Conservation (phyloP, 1,140 invertebrate genomes). For the Diorhabda elongata region DNA sequence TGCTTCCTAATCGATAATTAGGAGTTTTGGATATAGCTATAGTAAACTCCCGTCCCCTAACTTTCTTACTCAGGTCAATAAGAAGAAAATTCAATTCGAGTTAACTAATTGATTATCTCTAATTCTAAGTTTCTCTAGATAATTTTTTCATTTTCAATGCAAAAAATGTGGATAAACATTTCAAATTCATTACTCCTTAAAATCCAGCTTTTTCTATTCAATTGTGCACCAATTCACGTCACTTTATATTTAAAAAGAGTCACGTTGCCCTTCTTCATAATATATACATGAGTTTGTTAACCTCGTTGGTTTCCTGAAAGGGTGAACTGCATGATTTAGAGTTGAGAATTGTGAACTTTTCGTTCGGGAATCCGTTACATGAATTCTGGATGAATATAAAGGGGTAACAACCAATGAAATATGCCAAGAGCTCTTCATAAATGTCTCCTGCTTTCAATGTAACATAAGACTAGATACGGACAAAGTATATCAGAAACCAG, state of each 20-base stretch:
- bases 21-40: too few relatives aligned
- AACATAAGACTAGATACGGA: background rate
- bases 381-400: background rate
- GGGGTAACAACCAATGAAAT: background rate
- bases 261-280: background rate
- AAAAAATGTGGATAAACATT: too few relatives aligned
- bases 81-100: too few relatives aligned
- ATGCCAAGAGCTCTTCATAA: background rate
- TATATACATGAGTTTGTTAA: constrained; percentile 1
- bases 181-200: background rate
- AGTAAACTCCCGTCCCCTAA: too few relatives aligned
- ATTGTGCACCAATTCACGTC: background rate
- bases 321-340: constrained; percentile 2
- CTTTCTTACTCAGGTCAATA: too few relatives aligned
- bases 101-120: too few relatives aligned
- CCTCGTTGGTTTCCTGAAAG: background rate
- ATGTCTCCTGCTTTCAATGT: background rate
- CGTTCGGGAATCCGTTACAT: background rate
- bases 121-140: too few relatives aligned
- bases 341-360: constrained; percentile 2
- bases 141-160: too few relatives aligned
- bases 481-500: too few relatives aligned
- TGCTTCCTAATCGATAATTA: too few relatives aligned
- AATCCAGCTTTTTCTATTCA: background rate
- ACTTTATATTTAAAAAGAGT: constrained; percentile 3